Base-by-base conservation (phyloP, 2,113 vertebrate genomes). In the Atractosteus spatula region DNA sequence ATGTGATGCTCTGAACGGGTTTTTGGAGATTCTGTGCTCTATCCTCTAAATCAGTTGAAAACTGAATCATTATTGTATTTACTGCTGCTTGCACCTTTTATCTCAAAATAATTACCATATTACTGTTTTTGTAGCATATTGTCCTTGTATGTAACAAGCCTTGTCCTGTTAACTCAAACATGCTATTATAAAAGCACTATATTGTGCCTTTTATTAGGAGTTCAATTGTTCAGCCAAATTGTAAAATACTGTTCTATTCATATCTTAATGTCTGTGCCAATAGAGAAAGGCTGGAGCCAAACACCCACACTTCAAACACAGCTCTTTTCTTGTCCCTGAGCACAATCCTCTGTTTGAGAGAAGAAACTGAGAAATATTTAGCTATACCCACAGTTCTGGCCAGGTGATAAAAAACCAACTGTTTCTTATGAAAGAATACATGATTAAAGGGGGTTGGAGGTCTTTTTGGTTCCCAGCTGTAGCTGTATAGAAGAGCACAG, bases 351-450 rank as follows among this genome's bases (percentile, higher is more conserved):
- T 68, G 69, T 56, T 86, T 79, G 72, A 66, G 0, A 44, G 4
- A 8, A 59, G 14, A 11, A 44, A 45, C 47, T 12, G 45, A 41
- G 8, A 59, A 43, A 67, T 72, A 74, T 74, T 77, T 56, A 66
- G 68, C 41, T 68, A 79, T 84, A 84, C 83, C 79, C 83, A 83
- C 81, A 84, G 74, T 74, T 61, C 6, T 42, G 67, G 76, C 8
- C 10, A 45, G 70, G 74, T 69, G 66, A 76, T 81, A 72, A 67
- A 68, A 64, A 77, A 4, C 5, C n/a, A 13, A 5, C n/a, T 59
- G 12, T n/a, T 59, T 29, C 29, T 29, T 29, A 29, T 59, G 4
- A 14, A 59, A 13, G 13, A 59, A 13, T 59, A 59, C 4, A 5
- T 13, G 57, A 4, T 4, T 59, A 4, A 16, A 59, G 57, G 5